These are phyloP conservation scores for Daubentonia madagascariensis DNA, from an alignment of 2,113 vertebrate genomes.

Conservation along the genomic window DNA sequence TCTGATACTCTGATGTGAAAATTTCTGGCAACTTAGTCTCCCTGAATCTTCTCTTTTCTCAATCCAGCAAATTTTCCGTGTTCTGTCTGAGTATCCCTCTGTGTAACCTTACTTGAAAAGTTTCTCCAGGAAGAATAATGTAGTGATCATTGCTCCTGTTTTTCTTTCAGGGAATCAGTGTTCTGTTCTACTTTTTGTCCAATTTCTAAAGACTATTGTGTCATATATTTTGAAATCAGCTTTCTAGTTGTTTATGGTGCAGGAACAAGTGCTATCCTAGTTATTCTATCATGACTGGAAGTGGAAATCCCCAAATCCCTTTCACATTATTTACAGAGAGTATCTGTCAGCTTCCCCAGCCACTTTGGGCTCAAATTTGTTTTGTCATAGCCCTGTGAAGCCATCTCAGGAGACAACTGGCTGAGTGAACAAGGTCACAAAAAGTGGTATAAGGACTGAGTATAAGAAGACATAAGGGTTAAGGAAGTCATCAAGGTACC, in stretches of 20 bases:
- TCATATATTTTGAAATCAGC: not conserved
- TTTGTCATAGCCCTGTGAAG: not conserved
- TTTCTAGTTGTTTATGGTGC: not conserved
- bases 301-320: not conserved
- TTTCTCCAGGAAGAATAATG: not conserved
- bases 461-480: not conserved
- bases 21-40: not conserved
- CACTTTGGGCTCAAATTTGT: not conserved
- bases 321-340: not conserved
- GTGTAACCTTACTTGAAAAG: not conserved
- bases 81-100: not conserved
- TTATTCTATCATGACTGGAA: not conserved
- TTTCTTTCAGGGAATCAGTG: not conserved
- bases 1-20: not conserved
- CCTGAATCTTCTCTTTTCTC: not conserved
- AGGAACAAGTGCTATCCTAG: not conserved
- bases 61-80: not conserved
- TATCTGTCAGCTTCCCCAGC: not conserved
- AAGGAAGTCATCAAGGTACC: not conserved
- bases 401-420: not conserved
- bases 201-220: not conserved
- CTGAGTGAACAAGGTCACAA: not conserved
- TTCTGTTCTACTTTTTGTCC: not conserved
- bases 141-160: not conserved
- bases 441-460: not conserved